Base-by-base conservation (phyloP, 2,113 vertebrate genomes). In the Vulpes vulpes region DNA sequence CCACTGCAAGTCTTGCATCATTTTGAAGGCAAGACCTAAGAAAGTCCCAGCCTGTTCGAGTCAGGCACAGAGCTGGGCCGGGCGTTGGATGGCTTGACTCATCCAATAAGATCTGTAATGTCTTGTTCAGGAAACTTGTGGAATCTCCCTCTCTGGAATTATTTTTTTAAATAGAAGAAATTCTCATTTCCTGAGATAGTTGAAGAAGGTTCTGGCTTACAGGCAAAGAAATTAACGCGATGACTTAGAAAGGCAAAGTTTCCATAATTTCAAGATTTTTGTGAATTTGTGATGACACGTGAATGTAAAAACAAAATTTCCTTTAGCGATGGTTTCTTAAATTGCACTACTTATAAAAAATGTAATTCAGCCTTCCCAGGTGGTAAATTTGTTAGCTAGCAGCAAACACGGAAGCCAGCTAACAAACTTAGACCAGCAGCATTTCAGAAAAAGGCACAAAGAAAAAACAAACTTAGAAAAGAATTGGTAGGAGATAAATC, bases 81-180 rank as follows among this genome's bases (percentile, higher is more conserved):
- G 91, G 69, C 25, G 5, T 20, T 17, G 55, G 90, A 9, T 76
- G 64, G 11, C 53, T 60, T 94, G 87, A 96, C 87, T 98, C 94
- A 96, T 74, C 80, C 57, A 88, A 0, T 25, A 53, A 87, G 60
- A 74, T 74, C 15, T 51, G 11, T 86, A 76, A 87, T 11, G 23
- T 95, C 89, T 94, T 92, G 64, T 65, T 87, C 53, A 60, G 76
- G 53, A 94, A 95, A 94, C 74, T 76, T 90, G 57, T 67, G 92
- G 96, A 88, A 97, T 97, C 90, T 97, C 92, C 92, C 87, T 92
- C 89, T 95, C 55, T 88, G 84, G 83, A 94, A 78, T 97, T 88
- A 95, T 85, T 94, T 96, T 96, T 94, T 93, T 90, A 64, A 97
- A 81, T 93, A 74, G 67, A 94, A 96, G 74, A 95, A 88, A 95